Percentiles rank a stretch among this genome's conserved stretches.
phyloP scores from a whole-genome alignment of 2,113 vertebrate species.

The Cyphomyrus plagiostoma region DNA sequence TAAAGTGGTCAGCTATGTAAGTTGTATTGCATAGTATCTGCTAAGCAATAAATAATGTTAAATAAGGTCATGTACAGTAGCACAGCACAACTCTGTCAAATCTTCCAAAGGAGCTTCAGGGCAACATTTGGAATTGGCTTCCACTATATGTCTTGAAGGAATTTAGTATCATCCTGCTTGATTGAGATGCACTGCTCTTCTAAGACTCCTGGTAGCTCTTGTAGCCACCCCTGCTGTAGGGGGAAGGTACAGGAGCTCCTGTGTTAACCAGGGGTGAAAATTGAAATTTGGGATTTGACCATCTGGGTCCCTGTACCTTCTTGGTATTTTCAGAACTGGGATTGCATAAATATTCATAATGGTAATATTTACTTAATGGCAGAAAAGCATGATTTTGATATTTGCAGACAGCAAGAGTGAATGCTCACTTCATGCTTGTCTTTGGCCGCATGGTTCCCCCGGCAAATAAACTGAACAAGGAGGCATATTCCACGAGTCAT shows the following conservation, averaged over 20 bases:
- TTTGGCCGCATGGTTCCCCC: not conserved
- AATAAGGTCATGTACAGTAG: not conserved
- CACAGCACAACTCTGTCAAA: not conserved
- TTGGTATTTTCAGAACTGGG: not conserved
- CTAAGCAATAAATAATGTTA: constrained; percentile 4
- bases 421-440: not conserved
- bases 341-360: not conserved
- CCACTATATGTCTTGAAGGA: not conserved
- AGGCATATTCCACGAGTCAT: not conserved
- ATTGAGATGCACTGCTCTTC: not conserved
- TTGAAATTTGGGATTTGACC: not conserved
- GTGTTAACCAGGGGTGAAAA: not conserved
- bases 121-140: not conserved
- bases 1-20: constrained; percentile 8
- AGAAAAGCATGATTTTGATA: not conserved
- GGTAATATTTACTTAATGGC: not conserved
- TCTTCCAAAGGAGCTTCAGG: not conserved
- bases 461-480: not conserved
- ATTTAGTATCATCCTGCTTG: not conserved
- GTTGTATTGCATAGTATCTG: not conserved
- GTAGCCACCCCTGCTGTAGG: not conserved
- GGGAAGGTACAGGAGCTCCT: not conserved
- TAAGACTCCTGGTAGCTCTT: not conserved
- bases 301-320: not conserved
- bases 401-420: not conserved